A percentile compares a stretch with the other conserved stretches of the same genome.
Conservation (phyloP, 37 sponge, comb jelly and placozoan species). For the Geodia barretti region DNA sequence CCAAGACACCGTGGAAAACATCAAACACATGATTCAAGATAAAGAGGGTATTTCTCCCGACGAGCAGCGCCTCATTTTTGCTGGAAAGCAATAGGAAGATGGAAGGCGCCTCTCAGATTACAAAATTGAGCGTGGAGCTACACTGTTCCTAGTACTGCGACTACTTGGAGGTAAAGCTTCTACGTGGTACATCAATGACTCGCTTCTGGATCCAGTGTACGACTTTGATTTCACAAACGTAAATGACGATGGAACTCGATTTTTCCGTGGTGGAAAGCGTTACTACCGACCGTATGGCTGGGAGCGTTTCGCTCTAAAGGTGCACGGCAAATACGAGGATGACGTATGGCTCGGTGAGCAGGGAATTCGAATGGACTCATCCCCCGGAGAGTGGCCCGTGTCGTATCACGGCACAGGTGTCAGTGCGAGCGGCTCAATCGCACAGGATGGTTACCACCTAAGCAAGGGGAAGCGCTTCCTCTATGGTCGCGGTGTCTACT, state of each 20-base stretch:
- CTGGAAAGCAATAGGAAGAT: slow-evolving; percentile 86
- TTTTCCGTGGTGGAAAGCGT: background rate
- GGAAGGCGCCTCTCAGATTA: slow-evolving; percentile 81
- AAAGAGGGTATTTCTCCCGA: slow-evolving; percentile 86
- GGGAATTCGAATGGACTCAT: background rate
- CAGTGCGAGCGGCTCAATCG: slow-evolving; percentile 5
- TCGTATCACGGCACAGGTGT: slow-evolving; percentile 46
- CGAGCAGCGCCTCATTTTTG: slow-evolving; percentile 85
- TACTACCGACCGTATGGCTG: slow-evolving; percentile 3
- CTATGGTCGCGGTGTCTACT: slow-evolving; percentile 44
- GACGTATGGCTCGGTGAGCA: slow-evolving; percentile 6
- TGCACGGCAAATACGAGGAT: background rate
- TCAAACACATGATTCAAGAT: slow-evolving; percentile 69
- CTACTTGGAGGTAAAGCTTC: background rate
- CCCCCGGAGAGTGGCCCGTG: slow-evolving; percentile 48
- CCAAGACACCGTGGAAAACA: slow-evolving; percentile 52
- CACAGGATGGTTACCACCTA: slow-evolving; percentile 27
- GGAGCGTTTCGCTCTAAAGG: background rate
- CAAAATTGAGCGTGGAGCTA: slow-evolving; percentile 86
- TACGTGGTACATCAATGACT: too few species aligned
- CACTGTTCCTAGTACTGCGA: slow-evolving; percentile 63
- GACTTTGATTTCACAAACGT: background rate
- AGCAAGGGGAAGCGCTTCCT: slow-evolving; percentile 7
- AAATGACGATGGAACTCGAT: background rate
- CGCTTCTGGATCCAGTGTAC: background rate